These are phyloP conservation scores for Gari tellinella DNA, from an alignment of 2,888 invertebrate species.

Conservation along the genomic window DNA sequence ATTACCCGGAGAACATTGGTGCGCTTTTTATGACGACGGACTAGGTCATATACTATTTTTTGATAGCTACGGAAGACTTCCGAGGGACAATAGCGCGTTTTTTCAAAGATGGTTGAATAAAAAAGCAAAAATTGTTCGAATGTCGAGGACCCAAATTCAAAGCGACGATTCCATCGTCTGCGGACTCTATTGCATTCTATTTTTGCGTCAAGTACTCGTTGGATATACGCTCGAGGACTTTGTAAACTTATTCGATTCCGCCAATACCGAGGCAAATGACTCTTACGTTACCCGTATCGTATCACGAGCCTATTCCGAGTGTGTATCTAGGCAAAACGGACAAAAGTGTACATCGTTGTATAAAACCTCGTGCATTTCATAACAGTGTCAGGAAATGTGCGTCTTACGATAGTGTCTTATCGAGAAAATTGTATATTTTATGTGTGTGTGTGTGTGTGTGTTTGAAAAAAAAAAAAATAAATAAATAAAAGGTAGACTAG, in stretches of 20 bases:
- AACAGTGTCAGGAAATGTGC: too few relatives aligned
- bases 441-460: slow-evolving; percentile 1
- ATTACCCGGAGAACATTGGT: slow-evolving; percentile 27
- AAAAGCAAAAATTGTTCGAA: not conserved
- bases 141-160: slow-evolving; percentile 1
- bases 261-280: slow-evolving; percentile 5
- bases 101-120: slow-evolving; percentile 7
- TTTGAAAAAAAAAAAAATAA: not conserved
- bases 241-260: slow-evolving; percentile 6
- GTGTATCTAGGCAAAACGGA: slow-evolving; percentile 1
- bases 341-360: not conserved
- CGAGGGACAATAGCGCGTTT: slow-evolving; percentile 5
- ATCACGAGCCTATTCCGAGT: slow-evolving; percentile 4
- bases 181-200: slow-evolving; percentile 23
- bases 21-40: slow-evolving; percentile 21
- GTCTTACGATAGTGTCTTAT: not conserved
- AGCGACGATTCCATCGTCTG: slow-evolving; percentile 13
- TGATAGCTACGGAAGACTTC: slow-evolving; percentile 23
- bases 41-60: slow-evolving; percentile 18
- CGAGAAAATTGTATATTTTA: too few relatives aligned
- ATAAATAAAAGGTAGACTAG: not conserved
- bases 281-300: not conserved
- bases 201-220: not conserved
- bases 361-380: too few relatives aligned
- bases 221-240: slow-evolving; percentile 7